Percentiles rank a stretch among this genome's conserved stretches.
Evolutionary conservation across 2,113 vertebrate genomes (phyloP).

Genomic region (Gracilinanus agilis): DNA sequence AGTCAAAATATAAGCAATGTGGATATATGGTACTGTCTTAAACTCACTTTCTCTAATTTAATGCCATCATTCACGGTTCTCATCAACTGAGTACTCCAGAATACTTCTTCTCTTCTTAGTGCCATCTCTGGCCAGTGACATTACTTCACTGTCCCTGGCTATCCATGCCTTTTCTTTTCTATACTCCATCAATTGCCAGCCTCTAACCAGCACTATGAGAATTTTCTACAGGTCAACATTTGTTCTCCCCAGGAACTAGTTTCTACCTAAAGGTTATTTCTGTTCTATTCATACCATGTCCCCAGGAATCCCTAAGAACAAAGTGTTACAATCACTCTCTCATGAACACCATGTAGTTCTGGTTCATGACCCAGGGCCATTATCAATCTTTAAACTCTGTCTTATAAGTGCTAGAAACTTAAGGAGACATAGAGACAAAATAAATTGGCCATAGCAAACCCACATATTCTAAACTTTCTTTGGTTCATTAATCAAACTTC

Average conservation of each 20-base stretch:
- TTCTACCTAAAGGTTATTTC: background rate
- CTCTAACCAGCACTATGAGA: background rate
- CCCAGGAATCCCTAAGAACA: background rate
- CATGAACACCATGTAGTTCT: background rate
- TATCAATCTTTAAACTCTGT: background rate
- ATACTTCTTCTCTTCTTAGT: background rate
- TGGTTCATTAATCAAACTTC: slow-evolving; percentile 2
- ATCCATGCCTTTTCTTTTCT: background rate
- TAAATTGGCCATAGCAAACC: background rate
- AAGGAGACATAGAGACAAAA: background rate
- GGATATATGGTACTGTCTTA: background rate
- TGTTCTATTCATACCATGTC: background rate
- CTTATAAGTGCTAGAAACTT: background rate
- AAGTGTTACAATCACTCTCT: background rate
- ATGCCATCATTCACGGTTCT: background rate
- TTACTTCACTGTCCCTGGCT: background rate
- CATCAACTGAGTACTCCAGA: background rate
- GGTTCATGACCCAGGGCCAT: background rate
- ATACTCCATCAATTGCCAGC: background rate
- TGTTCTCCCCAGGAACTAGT: background rate
- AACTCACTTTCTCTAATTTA: background rate
- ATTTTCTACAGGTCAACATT: background rate
- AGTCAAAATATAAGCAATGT: background rate
- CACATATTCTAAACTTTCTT: background rate
- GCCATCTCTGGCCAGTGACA: background rate